Base-by-base conservation (phyloP, 2,888 invertebrate genomes). In the Diarsia rubi region DNA sequence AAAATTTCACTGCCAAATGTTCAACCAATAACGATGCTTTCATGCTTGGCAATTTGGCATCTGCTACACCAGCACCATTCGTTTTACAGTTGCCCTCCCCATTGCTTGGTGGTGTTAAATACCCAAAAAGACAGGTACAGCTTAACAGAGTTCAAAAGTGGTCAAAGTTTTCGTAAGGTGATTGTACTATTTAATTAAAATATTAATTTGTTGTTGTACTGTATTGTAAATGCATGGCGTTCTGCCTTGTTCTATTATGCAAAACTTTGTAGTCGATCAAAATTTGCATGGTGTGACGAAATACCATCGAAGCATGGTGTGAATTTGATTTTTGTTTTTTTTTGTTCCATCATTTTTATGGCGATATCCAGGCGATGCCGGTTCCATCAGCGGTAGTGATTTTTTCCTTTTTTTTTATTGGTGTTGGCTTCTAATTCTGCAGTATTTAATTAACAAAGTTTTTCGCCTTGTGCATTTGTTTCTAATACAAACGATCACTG, bases 341-440 rank as follows among this genome's bases (percentile, higher is more conserved):
- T 95, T 95, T 96, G 94, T 96, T 96, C 88, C 95, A 95, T 95
- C 94, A 88, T 94, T 95, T 94, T 95, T 93, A 91, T 92, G 95
- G 94, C 95, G 96, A 94, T 89, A 92, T 86, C 96, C 97, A 97
- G 97, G 97, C 97, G 97, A 97, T 97, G 97, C 97, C 97, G 96
- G 97, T 97, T 93, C 97, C 97, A 95, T 97, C 97, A 92, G 97
- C 97, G 98, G 97, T 97, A 97, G 97, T 96, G 97, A 96, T 95
- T 94, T 94, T 96, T 96, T 93, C 93, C 87, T 83, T 93, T 91
- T 90, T 93, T 94, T 91, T 85, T 72, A 83, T 90, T 87, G 92
- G 93, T 93, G 92, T 91, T 91, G 91, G 92, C 90, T 87, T 83
- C 80, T 92, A 90, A 91, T 83, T 83, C 80, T 83, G 87, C 75